Evolutionary conservation across 2,113 vertebrate species (phyloP), one percentile per base, ranked within the genome.

Genomic region (Heterochromis multidens): DNA sequence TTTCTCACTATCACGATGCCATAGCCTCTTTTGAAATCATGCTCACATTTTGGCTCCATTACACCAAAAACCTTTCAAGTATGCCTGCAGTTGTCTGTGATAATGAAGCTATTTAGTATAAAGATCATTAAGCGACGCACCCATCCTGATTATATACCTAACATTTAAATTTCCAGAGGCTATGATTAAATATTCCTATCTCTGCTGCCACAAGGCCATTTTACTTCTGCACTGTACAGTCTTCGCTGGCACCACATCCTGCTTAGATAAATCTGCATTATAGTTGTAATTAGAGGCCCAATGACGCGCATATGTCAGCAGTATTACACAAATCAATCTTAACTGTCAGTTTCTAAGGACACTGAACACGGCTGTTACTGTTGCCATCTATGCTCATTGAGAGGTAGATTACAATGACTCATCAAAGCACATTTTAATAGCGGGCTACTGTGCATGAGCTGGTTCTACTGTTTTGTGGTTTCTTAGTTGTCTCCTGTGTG

Each of bases 191-290:
- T 60, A 82, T 63, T 81, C 74, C 11, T 87, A 46, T 89, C 65
- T 79, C 54, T 59, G 8, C 33, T 59, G 61, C 25, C 67, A n/a
- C 37, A 29, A 33, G 35, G 58, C 67, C 40, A 56, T 77, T 19
- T 62, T 46, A 49, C 52, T 58, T 43, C 29, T 84, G 14, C 76
- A 25, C 10, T 59, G 54, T 67, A 31, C 27, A 7, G 54, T 74
- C 79, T 43, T 67, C 11, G n/a, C 67, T 85, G 81, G 70, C 13
- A 11, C 78, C 61, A 35, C 84, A 62, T 77, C 60, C 62, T 81
- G 31, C 88, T 80, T 81, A 79, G 85, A 95, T 95, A 78, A 92
- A 92, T 94, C 79, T 78, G 82, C 84, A 79, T 93, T 91, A 92
- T 89, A 82, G 46, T 54, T 72, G 63, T 88, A 93, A 95, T 94